Percentiles rank a stretch among this genome's conserved stretches.
Evolutionary conservation across 1,140 invertebrate species (phyloP).

Genomic region (Papilio xuthus): DNA sequence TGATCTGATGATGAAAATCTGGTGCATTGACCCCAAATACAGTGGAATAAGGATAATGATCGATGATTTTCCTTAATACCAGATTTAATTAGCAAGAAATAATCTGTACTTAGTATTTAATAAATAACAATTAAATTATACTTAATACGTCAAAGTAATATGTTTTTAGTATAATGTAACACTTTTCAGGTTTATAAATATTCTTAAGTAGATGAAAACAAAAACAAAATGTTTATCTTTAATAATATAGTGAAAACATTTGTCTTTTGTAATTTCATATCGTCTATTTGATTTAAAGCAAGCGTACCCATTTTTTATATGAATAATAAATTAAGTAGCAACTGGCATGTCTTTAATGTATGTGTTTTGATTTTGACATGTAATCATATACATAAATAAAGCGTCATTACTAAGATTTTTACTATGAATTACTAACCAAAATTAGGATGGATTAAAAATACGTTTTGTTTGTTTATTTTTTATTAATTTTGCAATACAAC

Average conservation of each 20-base stretch:
- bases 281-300: constrained; percentile 4
- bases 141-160: background rate
- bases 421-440: background rate
- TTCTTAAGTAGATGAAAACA: background rate
- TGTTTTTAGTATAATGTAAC: background rate
- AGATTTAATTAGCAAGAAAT: background rate
- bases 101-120: background rate
- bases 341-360: constrained; percentile 7
- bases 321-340: constrained; percentile 32
- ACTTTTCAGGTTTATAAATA: background rate
- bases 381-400: background rate
- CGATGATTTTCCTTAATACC: background rate
- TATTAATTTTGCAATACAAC: too few species aligned
- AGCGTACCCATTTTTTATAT: constrained; percentile 23
- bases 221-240: constrained; percentile 11
- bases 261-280: constrained; percentile 2
- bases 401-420: background rate
- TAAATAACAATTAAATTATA: background rate
- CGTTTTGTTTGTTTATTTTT: too few species aligned
- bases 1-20: background rate
- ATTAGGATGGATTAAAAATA: too few species aligned
- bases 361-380: background rate
- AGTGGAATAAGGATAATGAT: background rate
- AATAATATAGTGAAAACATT: constrained; percentile 20
- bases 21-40: background rate